Conservation (phyloP, 2,797 vertebrate genomes). For the Lophotriccus pileatus region DNA sequence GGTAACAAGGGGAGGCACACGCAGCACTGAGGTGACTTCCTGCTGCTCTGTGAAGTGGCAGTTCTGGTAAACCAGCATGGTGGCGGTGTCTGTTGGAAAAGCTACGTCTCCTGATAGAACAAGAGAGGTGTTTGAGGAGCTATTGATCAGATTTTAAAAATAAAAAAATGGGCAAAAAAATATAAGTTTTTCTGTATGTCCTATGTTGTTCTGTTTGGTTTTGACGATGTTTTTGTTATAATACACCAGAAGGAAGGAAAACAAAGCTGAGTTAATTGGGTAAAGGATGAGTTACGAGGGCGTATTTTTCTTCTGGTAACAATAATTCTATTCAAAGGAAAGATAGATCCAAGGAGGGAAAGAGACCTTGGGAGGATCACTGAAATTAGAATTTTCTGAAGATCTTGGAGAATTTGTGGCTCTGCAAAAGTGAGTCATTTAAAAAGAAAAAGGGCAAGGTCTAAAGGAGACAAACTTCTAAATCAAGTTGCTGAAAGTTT, state of each 20-base stretch:
- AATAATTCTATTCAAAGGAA: neutral
- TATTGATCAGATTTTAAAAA: neutral
- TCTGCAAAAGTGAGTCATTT: neutral
- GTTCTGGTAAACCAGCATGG: slow-evolving; percentile 10
- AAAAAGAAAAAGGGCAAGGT: neutral
- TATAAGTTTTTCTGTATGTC: neutral
- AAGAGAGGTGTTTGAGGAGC: neutral
- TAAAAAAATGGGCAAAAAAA: too few relatives aligned
- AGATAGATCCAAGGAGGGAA: neutral
- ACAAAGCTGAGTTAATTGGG: neutral
- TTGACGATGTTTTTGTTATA: neutral
- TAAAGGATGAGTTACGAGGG: neutral
- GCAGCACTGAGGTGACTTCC: neutral
- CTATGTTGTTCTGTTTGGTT: neutral
- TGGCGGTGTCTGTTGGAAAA: neutral
- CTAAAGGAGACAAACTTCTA: neutral
- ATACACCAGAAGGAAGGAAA: neutral
- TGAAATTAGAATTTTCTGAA: neutral
- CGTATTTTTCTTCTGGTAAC: neutral
- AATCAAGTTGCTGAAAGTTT: neutral
- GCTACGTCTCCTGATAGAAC: neutral
- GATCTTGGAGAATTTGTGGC: neutral
- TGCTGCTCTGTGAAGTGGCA: slow-evolving; percentile 34
- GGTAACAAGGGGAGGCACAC: neutral
- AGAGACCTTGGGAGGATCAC: neutral